Conservation (phyloP, 2,888 invertebrate species). For the Minunthozetes semirufus region DNA sequence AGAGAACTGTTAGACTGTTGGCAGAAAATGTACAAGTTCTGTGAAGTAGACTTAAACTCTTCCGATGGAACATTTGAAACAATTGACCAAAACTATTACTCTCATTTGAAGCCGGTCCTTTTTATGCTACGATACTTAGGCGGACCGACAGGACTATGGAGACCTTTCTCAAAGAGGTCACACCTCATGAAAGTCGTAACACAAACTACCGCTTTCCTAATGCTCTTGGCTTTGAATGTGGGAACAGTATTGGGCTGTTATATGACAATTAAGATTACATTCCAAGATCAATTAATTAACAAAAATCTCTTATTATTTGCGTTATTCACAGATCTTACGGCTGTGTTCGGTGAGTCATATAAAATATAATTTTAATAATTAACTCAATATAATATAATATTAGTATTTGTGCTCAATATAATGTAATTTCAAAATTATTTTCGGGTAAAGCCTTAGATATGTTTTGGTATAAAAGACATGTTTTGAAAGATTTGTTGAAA, state of each 20-base stretch:
- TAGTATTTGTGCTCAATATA: too few relatives aligned
- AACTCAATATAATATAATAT: too few relatives aligned
- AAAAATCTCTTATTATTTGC: too few relatives aligned
- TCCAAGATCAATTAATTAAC: too few relatives aligned
- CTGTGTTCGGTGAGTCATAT: not conserved
- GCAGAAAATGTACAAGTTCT: too few relatives aligned
- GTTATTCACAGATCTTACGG: not conserved
- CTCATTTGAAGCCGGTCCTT: not conserved
- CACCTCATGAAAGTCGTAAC: not conserved
- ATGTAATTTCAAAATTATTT: too few relatives aligned
- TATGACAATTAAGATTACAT: not conserved
- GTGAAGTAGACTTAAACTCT: too few relatives aligned
- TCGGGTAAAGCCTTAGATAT: not conserved
- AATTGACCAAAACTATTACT: not conserved
- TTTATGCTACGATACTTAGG: not conserved
- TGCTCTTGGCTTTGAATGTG: not conserved
- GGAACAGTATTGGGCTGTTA: not conserved
- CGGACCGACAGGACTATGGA: slow-evolving; percentile 3
- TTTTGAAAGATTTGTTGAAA: not conserved
- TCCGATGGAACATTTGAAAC: too few relatives aligned
- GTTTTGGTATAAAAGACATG: not conserved
- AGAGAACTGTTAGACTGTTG: too few relatives aligned
- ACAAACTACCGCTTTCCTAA: not conserved
- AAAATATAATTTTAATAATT: too few relatives aligned
- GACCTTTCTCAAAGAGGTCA: not conserved